Conservation (phyloP, 2,888 invertebrate genomes). For the Petrophora chlorosata region DNA sequence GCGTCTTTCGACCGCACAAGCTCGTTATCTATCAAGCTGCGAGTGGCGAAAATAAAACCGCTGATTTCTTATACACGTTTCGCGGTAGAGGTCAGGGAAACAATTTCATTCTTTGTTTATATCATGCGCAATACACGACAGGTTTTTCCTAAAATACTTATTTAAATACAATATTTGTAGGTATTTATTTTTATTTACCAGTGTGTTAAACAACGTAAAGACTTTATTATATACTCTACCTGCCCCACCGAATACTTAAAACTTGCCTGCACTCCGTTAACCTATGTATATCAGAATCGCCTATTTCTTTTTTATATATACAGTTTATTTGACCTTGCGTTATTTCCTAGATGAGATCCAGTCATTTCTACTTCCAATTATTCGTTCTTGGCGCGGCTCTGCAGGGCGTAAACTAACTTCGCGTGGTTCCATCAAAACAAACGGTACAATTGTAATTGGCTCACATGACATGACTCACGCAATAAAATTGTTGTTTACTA, state of each 20-base stretch:
- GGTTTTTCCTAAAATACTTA: constrained; percentile 4
- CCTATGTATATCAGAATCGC: no score
- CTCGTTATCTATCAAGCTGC: constrained; percentile 21
- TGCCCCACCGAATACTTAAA: no score
- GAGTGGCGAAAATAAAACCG: constrained; percentile 26
- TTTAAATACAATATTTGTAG: background rate
- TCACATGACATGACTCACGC: constrained; percentile 28
- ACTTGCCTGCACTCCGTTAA: no score
- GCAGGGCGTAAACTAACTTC: constrained; percentile 20
- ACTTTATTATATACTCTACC: no score
- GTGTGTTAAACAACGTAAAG: no score
- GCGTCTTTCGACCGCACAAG: constrained; percentile 18
- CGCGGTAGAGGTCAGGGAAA: constrained; percentile 32
- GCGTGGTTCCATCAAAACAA: constrained; percentile 31
- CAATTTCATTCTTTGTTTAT: constrained; percentile 29
- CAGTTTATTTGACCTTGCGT: no score
- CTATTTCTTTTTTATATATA: no score
- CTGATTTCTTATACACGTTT: constrained; percentile 20
- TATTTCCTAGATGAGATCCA: constrained; percentile 14
- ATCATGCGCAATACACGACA: constrained; percentile 14
- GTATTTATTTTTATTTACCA: no score
- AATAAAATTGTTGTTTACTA: constrained; percentile 36
- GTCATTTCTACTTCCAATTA: constrained; percentile 11
- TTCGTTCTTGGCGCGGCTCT: constrained; percentile 12
- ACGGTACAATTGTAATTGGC: constrained; percentile 29